Evolutionary conservation across 2,888 invertebrate genomes (phyloP).

Genomic region (Polydrusus pterygomalis): DNA sequence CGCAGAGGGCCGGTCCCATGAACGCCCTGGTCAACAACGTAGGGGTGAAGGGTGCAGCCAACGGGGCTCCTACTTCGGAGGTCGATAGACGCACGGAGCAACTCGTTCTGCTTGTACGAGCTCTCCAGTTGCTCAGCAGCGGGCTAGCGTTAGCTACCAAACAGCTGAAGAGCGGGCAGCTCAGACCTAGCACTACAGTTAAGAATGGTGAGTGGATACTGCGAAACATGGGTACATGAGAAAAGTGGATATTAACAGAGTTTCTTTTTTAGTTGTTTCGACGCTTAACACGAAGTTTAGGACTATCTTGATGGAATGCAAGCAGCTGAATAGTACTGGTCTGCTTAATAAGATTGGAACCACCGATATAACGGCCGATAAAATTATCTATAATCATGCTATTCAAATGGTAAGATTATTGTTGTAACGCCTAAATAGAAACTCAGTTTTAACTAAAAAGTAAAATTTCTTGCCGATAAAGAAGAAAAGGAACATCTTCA

Average conservation of each 20-base stretch:
- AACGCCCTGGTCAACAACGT: slow-evolving; percentile 69
- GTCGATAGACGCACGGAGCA: slow-evolving; percentile 81
- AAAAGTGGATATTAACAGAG: too few species aligned
- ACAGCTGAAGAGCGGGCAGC: slow-evolving; percentile 87
- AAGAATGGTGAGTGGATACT: slow-evolving; percentile 82
- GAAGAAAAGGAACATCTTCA: too few species aligned
- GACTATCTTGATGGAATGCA: slow-evolving; percentile 89
- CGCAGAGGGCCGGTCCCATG: slow-evolving; percentile 86
- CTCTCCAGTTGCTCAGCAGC: slow-evolving; percentile 95
- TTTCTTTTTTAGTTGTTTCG: slow-evolving; percentile 82
- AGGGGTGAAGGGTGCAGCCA: slow-evolving; percentile 4
- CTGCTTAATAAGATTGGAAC: slow-evolving; percentile 84
- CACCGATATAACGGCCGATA: slow-evolving; percentile 89
- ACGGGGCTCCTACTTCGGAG: slow-evolving; percentile 64
- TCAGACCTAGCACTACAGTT: slow-evolving; percentile 94
- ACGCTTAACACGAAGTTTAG: slow-evolving; percentile 95
- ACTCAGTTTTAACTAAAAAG: too few species aligned
- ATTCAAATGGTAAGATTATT: slow-evolving; percentile 96
- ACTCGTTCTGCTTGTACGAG: slow-evolving; percentile 90
- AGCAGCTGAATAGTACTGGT: slow-evolving; percentile 88
- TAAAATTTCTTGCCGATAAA: too few species aligned
- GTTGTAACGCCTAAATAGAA: too few species aligned
- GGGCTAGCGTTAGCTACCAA: slow-evolving; percentile 92
- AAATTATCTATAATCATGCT: slow-evolving; percentile 97
- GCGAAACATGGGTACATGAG: too few species aligned